Evolutionary conservation across 2,797 vertebrate genomes (phyloP), one percentile per base, ranked within the genome.

Genomic region (Tadarida brasiliensis): DNA sequence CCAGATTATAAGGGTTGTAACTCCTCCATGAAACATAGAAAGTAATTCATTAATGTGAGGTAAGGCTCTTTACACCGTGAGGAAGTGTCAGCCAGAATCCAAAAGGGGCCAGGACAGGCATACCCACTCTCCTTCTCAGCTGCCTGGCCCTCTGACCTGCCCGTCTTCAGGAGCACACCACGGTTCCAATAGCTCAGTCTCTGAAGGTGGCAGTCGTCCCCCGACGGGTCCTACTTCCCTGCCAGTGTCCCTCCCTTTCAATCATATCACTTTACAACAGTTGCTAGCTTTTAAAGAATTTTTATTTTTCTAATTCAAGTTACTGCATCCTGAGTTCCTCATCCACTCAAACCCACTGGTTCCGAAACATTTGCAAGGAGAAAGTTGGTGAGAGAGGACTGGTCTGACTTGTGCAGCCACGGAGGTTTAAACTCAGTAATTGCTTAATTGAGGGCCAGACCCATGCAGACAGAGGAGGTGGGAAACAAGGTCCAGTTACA

Each of bases 241-340:
- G 3, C 49, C 59, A 19, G 11, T 30, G 20, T 51, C 44, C 15
- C 19, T 67, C 56, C 12, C 77, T 92, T 91, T 65, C n/a, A 19
- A 2, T 3, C 24, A 17, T 47, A 77, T 70, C 16, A 47, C 54
- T 56, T 90, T 12, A 56, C 5, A 67, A 49, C 15, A 73, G 39
- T 47, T 24, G 2, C n/a, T 68, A 81, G 11, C 33, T 57, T 89
- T 84, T 12, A 3, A 93, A 88, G 3, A 70, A 30, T 39, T 59
- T 76, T 73, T 56, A 49, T 51, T 56, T 94, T 92, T 95, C 47
- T 63, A 70, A 61, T 56, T 90, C 8, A 84, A 51, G 24, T 80
- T 78, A 78, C 49, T 24, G 26, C 63, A 7, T 22, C 56, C 11
- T 24, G 39, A 77, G 76, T 57, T 80, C 90, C 71, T 76, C 20